Evolutionary conservation across 1,140 invertebrate genomes (phyloP).

Genomic region (Phenacoccus solenopsis): DNA sequence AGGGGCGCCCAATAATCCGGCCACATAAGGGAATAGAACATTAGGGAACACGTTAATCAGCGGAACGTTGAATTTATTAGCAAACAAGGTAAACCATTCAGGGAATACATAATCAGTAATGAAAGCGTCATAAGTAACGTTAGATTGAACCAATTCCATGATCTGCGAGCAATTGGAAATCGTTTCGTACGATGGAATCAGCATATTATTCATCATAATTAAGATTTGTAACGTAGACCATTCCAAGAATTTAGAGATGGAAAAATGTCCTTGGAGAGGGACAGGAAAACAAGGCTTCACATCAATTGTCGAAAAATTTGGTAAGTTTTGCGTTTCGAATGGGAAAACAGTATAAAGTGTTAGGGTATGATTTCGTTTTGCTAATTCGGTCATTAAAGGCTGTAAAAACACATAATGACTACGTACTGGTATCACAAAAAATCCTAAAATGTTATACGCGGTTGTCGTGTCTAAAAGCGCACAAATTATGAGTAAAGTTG

Average conservation of each 20-base stretch:
- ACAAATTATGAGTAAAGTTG: no score
- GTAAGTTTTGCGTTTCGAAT: conserved; percentile 21
- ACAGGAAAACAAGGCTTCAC: background rate
- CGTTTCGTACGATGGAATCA: background rate
- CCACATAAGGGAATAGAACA: background rate
- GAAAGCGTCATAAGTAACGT: background rate
- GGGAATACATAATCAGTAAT: background rate
- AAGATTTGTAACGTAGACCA: no score
- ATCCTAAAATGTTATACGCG: conserved; percentile 26
- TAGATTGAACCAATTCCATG: background rate
- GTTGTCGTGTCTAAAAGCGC: background rate
- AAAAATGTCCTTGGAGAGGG: background rate
- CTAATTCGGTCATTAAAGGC: conserved; percentile 29
- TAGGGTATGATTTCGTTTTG: conserved; percentile 29
- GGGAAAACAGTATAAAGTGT: conserved; percentile 35
- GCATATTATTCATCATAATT: background rate
- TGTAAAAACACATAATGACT: conserved; percentile 34
- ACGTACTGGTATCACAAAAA: conserved; percentile 29
- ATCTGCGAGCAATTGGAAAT: conserved; percentile 28
- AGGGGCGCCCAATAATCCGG: background rate
- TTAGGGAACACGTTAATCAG: background rate
- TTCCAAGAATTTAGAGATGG: no score
- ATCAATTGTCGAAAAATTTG: background rate
- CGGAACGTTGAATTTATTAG: background rate
- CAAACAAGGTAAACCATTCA: background rate